These are phyloP conservation scores for Cynodonichthys magdalenae DNA, from an alignment of 2,797 vertebrate genomes.

Conservation along the genomic window DNA sequence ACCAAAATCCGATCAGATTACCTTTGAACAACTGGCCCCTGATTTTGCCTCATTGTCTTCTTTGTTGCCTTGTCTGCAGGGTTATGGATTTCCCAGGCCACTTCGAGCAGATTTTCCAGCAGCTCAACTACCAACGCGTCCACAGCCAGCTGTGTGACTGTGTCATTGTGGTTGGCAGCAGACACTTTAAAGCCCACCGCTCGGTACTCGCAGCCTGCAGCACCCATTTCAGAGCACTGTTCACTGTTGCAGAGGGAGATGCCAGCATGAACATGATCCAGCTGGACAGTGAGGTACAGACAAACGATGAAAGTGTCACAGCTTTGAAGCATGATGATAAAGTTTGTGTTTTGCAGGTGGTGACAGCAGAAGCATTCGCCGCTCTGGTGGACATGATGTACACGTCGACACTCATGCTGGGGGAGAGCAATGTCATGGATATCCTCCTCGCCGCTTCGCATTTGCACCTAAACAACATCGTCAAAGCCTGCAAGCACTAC, in stretches of 20 bases:
- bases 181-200: slow-evolving; percentile 97
- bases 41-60: background rate
- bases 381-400: slow-evolving; percentile 99
- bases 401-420: slow-evolving; percentile 96
- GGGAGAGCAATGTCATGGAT: slow-evolving; percentile 99
- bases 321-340: background rate
- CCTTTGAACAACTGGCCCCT: background rate
- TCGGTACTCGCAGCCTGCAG: slow-evolving; percentile 96
- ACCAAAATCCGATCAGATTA: no score
- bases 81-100: slow-evolving; percentile 98
- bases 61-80: slow-evolving; percentile 17
- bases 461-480: slow-evolving; percentile 95
- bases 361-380: slow-evolving; percentile 95
- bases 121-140: slow-evolving; percentile 95
- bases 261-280: slow-evolving; percentile 97
- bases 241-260: slow-evolving; percentile 94
- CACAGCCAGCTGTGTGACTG: slow-evolving; percentile 97
- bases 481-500: slow-evolving; percentile 99
- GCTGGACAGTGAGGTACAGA: slow-evolving; percentile 89
- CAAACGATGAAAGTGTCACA: no score
- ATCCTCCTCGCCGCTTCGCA: slow-evolving; percentile 95
- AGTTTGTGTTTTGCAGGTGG: slow-evolving; percentile 77
- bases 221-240: slow-evolving; percentile 95
- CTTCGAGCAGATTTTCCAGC: slow-evolving; percentile 98
- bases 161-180: slow-evolving; percentile 93